Evolutionary conservation across 2,797 vertebrate species (phyloP).

Genomic region (Halcyon chelicuti): DNA sequence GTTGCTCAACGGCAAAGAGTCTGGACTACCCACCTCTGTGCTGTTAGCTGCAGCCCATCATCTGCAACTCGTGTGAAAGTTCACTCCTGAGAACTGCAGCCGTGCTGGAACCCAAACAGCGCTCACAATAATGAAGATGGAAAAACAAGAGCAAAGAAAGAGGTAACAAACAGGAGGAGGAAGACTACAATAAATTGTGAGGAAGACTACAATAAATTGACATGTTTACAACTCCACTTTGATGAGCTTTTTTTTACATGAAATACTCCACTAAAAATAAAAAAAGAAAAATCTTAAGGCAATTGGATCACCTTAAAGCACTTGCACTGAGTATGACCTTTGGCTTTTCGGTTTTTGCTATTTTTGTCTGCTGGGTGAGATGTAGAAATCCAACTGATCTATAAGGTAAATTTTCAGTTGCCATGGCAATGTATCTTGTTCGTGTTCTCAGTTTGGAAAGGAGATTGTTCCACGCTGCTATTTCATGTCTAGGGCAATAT

Average conservation of each 20-base stretch:
- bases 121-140: background rate
- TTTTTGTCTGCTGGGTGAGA: conserved; percentile 27
- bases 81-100: background rate
- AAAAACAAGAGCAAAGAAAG: background rate
- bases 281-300: background rate
- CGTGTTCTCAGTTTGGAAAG: background rate
- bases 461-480: background rate
- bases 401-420: conserved; percentile 31
- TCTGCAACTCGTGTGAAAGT: background rate
- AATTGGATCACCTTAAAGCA: conserved; percentile 1
- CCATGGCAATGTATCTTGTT: background rate
- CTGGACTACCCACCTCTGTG: background rate
- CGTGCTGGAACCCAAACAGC: background rate
- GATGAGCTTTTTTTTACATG: background rate
- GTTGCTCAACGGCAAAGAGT: background rate
- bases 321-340: conserved; percentile 2
- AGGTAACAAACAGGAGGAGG: background rate
- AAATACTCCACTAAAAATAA: background rate
- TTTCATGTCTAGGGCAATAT: background rate
- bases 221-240: background rate
- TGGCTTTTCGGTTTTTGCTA: background rate
- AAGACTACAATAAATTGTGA: background rate
- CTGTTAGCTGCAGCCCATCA: background rate
- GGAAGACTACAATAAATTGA: background rate
- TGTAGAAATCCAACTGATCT: conserved; percentile 34